These are phyloP conservation scores for Thelohanellus kitauei DNA, from an alignment of 30 jellyfish, hydroid and myxozoan genomes.

Conservation along the genomic window DNA sequence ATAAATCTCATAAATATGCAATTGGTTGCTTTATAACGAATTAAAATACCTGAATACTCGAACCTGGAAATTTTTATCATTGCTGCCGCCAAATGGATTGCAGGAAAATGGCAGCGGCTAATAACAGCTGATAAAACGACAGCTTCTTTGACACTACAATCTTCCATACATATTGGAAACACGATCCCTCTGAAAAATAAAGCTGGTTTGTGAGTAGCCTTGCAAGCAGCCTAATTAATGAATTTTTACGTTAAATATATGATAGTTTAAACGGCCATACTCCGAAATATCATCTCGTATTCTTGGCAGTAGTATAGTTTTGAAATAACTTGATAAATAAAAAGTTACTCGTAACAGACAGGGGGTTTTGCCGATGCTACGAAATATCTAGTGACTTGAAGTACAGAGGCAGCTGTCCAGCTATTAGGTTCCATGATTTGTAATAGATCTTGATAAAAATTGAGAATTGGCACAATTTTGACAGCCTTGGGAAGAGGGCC, in stretches of 20 bases:
- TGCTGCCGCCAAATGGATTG: slow-evolving; percentile 57
- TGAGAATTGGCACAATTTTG: slow-evolving; percentile 46
- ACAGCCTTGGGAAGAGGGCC: slow-evolving; percentile 72
- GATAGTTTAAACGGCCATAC: slow-evolving; percentile 38
- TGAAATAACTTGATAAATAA: slow-evolving; percentile 17
- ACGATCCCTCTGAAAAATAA: slow-evolving; percentile 64
- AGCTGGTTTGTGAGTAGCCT: slow-evolving; percentile 60
- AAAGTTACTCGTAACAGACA: not conserved
- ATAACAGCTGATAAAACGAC: slow-evolving; percentile 38
- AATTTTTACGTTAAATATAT: slow-evolving; percentile 10
- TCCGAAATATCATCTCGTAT: slow-evolving; percentile 68
- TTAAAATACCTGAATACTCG: slow-evolving; percentile 34
- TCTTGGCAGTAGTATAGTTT: slow-evolving; percentile 40
- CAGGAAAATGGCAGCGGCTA: slow-evolving; percentile 32
- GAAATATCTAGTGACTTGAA: slow-evolving; percentile 50
- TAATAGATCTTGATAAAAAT: slow-evolving; percentile 41
- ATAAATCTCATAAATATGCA: too few relatives aligned
- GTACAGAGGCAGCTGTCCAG: slow-evolving; percentile 87
- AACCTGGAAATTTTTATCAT: slow-evolving; percentile 47
- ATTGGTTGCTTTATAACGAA: too few relatives aligned
- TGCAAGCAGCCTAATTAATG: slow-evolving; percentile 21
- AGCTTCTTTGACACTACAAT: slow-evolving; percentile 68
- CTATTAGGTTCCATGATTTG: slow-evolving; percentile 43
- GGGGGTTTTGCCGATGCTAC: slow-evolving; percentile 7
- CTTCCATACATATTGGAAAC: slow-evolving; percentile 51